Evolutionary conservation across 2,888 invertebrate genomes (phyloP).

Genomic region (Biston betularia): DNA sequence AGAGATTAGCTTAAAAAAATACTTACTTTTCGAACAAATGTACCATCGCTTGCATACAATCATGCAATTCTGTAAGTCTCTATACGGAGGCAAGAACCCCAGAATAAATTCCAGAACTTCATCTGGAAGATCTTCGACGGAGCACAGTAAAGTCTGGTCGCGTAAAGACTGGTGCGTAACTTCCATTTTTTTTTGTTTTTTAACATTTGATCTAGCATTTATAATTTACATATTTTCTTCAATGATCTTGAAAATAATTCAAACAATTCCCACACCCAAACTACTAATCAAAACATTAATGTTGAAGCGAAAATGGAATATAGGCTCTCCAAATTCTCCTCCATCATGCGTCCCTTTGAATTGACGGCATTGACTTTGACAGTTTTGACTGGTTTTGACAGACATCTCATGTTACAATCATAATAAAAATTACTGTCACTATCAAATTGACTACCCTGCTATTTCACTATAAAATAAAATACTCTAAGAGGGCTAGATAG

Average conservation of each 20-base stretch:
- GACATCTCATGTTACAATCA: not conserved
- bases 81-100: slow-evolving; percentile 95
- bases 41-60: slow-evolving; percentile 95
- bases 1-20: not conserved
- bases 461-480: too few species aligned
- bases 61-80: slow-evolving; percentile 94
- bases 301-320: not conserved
- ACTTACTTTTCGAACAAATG: slow-evolving; percentile 93
- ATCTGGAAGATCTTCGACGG: slow-evolving; percentile 92
- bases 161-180: slow-evolving; percentile 64
- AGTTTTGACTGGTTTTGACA: not conserved
- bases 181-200: slow-evolving; percentile 65
- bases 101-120: slow-evolving; percentile 97
- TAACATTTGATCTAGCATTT: slow-evolving; percentile 23
- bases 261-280: slow-evolving; percentile 26
- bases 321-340: not conserved
- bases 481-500: too few species aligned
- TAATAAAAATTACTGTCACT: too few species aligned
- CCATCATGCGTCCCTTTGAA: slow-evolving; percentile 1
- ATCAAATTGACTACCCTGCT: too few species aligned
- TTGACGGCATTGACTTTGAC: not conserved
- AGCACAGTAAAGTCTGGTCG: slow-evolving; percentile 67
- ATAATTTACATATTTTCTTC: slow-evolving; percentile 35
- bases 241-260: slow-evolving; percentile 11
- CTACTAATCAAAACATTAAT: slow-evolving; percentile 31